These are phyloP conservation scores for Saimiri boliviensis DNA, from an alignment of 2,113 vertebrate genomes.

Conservation along the genomic window DNA sequence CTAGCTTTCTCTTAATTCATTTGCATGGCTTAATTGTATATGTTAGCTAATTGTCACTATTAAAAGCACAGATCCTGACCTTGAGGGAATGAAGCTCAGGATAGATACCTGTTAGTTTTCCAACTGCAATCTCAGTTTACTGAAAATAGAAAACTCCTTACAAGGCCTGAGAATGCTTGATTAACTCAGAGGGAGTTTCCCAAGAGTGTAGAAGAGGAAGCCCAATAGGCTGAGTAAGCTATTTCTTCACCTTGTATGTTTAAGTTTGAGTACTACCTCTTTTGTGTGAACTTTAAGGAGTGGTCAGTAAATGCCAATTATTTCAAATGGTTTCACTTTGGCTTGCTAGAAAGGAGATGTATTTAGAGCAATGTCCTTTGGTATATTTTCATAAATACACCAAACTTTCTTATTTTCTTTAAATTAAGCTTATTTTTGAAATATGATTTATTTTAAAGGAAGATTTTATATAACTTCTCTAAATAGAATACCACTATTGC, in stretches of 20 bases:
- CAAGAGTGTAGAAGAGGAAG: not conserved
- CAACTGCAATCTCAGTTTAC: constrained; percentile 24
- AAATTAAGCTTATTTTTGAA: constrained; percentile 29
- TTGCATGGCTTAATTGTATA: constrained; percentile 14
- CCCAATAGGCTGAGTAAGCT: not conserved
- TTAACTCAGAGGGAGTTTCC: constrained; percentile 10
- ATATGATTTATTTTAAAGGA: constrained; percentile 35
- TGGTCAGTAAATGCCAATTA: not conserved
- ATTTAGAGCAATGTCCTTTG: not conserved
- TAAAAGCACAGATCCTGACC: constrained; percentile 54
- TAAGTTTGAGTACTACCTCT: not conserved
- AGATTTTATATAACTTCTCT: constrained; percentile 31
- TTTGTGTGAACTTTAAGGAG: not conserved
- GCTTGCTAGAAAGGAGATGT: not conserved
- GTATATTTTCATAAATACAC: not conserved
- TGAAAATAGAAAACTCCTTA: constrained; percentile 16
- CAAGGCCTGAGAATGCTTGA: not conserved
- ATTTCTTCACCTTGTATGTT: not conserved
- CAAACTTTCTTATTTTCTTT: not conserved
- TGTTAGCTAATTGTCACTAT: constrained; percentile 51
- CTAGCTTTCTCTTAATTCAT: constrained; percentile 18
- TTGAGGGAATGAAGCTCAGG: constrained; percentile 5
- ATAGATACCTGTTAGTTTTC: constrained; percentile 44
- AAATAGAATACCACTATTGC: not conserved
- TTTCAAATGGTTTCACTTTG: constrained; percentile 42